Conservation (phyloP, 2,888 invertebrate species). For the Calliphora vomitoria region DNA sequence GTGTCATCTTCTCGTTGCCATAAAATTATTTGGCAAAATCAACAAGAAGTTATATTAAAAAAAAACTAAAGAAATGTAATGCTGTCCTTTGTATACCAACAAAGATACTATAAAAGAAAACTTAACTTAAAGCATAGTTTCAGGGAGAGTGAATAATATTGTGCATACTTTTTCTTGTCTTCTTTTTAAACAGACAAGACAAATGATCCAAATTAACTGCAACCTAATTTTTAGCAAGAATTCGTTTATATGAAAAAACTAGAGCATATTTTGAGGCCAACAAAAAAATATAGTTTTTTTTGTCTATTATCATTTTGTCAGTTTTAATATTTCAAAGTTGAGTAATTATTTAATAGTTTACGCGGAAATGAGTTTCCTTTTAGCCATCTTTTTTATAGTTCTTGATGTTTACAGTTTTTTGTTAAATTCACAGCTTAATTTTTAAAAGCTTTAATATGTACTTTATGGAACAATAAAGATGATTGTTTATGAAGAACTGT, state of each 20-base stretch:
- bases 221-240: not conserved
- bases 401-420: too few relatives aligned
- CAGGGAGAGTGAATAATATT: not conserved
- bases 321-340: not conserved
- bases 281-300: not conserved
- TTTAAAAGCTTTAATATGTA: not conserved
- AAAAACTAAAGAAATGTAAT: not conserved
- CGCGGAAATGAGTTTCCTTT: not conserved
- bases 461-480: too few relatives aligned
- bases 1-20: not conserved
- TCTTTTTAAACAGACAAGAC: not conserved
- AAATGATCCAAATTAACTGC: not conserved
- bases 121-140: conserved; percentile 3
- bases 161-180: not conserved
- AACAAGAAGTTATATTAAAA: not conserved
- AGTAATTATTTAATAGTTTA: not conserved
- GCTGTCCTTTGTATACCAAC: not conserved
- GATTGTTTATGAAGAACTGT: too few relatives aligned
- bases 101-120: not conserved
- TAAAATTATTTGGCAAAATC: conserved; percentile 24
- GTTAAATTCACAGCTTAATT: too few relatives aligned
- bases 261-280: conserved; percentile 11
- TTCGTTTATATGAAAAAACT: not conserved
- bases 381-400: too few relatives aligned
- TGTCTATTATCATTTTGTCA: not conserved